These are phyloP conservation scores for Acanthopleura granulata DNA, from an alignment of 2,888 invertebrate genomes.

Conservation along the genomic window DNA sequence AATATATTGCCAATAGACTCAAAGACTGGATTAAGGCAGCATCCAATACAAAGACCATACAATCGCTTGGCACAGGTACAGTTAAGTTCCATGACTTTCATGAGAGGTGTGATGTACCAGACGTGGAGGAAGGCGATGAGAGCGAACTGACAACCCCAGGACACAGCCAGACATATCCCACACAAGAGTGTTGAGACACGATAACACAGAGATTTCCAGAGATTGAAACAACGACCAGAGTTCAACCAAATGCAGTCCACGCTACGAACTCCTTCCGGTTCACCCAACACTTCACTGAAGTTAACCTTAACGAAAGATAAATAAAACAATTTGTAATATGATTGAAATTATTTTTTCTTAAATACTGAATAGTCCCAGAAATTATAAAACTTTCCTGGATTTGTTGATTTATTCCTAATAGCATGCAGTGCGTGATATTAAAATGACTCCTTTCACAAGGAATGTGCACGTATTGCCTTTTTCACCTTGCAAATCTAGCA, in stretches of 20 bases:
- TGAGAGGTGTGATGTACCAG: slow-evolving; percentile 45
- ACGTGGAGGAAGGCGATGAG: slow-evolving; percentile 74
- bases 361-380: no score
- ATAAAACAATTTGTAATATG: no score
- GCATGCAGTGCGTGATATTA: no score
- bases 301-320: slow-evolving; percentile 68
- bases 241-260: slow-evolving; percentile 80
- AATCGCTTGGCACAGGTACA: slow-evolving; percentile 34
- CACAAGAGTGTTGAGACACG: slow-evolving; percentile 76
- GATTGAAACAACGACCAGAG: slow-evolving; percentile 76
- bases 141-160: slow-evolving; percentile 68
- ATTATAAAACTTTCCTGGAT: no score
- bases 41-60: slow-evolving; percentile 25
- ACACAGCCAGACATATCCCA: slow-evolving; percentile 77
- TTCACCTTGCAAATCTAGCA: no score
- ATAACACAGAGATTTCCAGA: slow-evolving; percentile 33
- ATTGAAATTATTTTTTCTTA: no score
- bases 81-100: slow-evolving; percentile 71
- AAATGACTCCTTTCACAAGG: not conserved
- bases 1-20: slow-evolving; percentile 38
- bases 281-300: slow-evolving; percentile 40
- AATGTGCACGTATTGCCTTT: not conserved
- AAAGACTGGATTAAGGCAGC: slow-evolving; percentile 41
- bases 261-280: slow-evolving; percentile 42
- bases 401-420: no score